These are phyloP conservation scores for Psophia crepitans DNA, from an alignment of 2,113 vertebrate genomes.

Conservation along the genomic window DNA sequence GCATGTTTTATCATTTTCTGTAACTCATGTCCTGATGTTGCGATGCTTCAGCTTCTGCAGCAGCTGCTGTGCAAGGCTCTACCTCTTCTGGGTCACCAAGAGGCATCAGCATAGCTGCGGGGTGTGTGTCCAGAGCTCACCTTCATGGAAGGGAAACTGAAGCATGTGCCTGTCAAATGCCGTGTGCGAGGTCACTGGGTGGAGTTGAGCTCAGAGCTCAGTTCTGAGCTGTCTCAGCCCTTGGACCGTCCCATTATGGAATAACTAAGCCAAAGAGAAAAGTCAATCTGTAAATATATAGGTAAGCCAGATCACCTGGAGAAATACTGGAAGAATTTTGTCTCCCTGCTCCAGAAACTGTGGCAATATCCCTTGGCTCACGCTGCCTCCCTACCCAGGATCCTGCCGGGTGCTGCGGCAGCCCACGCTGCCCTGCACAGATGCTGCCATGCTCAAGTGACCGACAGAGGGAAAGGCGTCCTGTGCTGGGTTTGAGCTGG, in stretches of 20 bases:
- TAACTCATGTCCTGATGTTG: not conserved
- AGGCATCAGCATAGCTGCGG: not conserved
- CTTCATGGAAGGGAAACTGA: not conserved
- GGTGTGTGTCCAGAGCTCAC: not conserved
- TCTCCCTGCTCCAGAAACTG: not conserved
- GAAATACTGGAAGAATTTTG: not conserved
- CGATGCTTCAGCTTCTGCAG: not conserved
- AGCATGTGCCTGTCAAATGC: not conserved
- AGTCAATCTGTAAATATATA: not conserved
- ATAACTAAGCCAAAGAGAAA: not conserved
- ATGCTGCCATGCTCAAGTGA: not conserved
- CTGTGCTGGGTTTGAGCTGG: not conserved
- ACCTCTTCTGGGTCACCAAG: not conserved
- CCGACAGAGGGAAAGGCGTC: not conserved
- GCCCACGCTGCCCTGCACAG: not conserved
- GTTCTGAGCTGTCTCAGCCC: not conserved
- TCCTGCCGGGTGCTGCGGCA: not conserved
- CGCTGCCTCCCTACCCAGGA: not conserved
- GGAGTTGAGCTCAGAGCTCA: not conserved
- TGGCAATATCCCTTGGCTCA: not conserved
- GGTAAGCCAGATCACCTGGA: not conserved
- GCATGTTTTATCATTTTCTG: not conserved
- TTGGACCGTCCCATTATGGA: not conserved
- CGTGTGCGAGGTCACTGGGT: accelerated
- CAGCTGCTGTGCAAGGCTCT: not conserved